A percentile compares a stretch with the other conserved stretches of the same genome.
These are phyloP conservation scores for Eupeodes luniger DNA, from an alignment of 2,888 invertebrate species.

Conservation along the genomic window DNA sequence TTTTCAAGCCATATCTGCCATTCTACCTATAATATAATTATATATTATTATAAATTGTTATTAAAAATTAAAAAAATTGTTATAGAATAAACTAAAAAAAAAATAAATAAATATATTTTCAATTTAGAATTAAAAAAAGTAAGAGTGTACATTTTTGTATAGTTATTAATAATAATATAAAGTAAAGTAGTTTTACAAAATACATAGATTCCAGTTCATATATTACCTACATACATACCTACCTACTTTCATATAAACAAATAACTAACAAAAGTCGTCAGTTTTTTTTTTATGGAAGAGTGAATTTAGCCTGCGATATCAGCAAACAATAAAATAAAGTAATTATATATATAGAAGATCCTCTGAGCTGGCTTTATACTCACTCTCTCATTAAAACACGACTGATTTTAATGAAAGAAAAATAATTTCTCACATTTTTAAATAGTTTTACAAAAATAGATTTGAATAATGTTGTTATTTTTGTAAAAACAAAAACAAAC, in stretches of 20 bases:
- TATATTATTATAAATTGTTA: slow-evolving; percentile 41
- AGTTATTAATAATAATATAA: slow-evolving; percentile 19
- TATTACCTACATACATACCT: neutral
- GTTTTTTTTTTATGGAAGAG: too few relatives aligned
- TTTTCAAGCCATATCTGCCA: slow-evolving; percentile 73
- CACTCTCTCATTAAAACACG: too few relatives aligned
- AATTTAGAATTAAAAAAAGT: slow-evolving; percentile 40
- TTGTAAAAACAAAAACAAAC: slow-evolving; percentile 13
- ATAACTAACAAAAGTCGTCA: slow-evolving; percentile 43
- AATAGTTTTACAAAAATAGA: slow-evolving; percentile 19
- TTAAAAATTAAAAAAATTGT: slow-evolving; percentile 37
- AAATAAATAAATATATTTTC: slow-evolving; percentile 32
- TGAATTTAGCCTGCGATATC: too few relatives aligned
- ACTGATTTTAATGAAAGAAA: slow-evolving; percentile 21
- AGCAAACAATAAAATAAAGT: too few relatives aligned
- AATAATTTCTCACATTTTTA: slow-evolving; percentile 31
- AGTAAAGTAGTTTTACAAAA: slow-evolving; percentile 29
- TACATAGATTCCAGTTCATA: slow-evolving; percentile 4
- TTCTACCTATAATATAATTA: slow-evolving; percentile 44
- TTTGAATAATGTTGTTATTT: slow-evolving; percentile 26
- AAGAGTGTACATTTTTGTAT: slow-evolving; percentile 69
- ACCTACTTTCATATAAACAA: slow-evolving; percentile 21
- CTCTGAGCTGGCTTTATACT: too few relatives aligned
- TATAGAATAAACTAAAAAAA: slow-evolving; percentile 8
- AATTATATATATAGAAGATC: too few relatives aligned